Base-by-base conservation (phyloP, 1,140 invertebrate species). In the Grapholita molesta region DNA sequence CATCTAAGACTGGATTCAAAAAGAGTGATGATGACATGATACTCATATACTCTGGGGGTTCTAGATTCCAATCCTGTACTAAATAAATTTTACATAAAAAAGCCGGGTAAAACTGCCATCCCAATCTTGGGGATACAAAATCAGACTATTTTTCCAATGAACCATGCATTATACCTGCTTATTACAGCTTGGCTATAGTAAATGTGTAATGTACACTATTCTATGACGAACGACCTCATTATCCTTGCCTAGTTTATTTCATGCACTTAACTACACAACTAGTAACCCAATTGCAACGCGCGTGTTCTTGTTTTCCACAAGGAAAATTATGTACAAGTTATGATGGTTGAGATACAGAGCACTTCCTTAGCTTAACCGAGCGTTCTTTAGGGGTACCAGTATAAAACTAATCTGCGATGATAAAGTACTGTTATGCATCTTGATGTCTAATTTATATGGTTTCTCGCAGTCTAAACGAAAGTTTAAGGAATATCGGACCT, bases 241-340 rank as follows among this genome's bases (percentile, higher is more conserved):
- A 48, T 48, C 42, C 42, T 21, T 12, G 21, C 42, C 42, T 48
- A 21, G 42, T 18, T 48, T 48, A 4, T 15, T 21, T 48, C 35
- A 38, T 48, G 42, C 15, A 48, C 42, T 48, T 48, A 48, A 15
- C 30, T 28, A 25, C 24, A 15, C 28, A 61, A 28, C 24, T 28
- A 61, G 24, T 28, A 61, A 32, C 25, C 25, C 55, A 61, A 61
- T 61, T 32, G 55, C 55, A 28, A 32, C 9, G n/a, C 6, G 55
- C 55, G 32, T n/a, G 55, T 61, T 61, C n/a, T 21, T 61, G 55
- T 28, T 28, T 61, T 61, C 55, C 30, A 11, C 55, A 61, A 8
- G 55, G 55, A 30, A 61, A 61, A 25, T 61, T 61, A 61, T 61
- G 55, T 25, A 61, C 15, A 61, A 28, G 55, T 61, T 61, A 61